Evolutionary conservation across 2,113 vertebrate species (phyloP), one percentile per base, ranked within the genome.

Genomic region (Paralichthys olivaceus): DNA sequence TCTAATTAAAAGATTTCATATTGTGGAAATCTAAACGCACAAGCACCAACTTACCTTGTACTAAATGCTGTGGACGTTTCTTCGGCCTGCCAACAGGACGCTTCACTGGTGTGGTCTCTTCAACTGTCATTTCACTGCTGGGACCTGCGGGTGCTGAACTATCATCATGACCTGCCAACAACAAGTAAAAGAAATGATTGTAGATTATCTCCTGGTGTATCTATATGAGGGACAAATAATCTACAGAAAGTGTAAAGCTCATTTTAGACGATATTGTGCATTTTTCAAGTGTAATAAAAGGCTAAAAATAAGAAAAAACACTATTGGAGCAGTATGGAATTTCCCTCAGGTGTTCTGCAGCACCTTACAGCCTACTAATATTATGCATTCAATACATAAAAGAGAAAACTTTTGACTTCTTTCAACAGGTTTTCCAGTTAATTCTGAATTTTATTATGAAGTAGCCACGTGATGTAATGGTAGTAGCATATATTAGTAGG

Each of bases 121-220:
- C 49, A 71, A 61, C 59, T 80, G 91, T 91, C 86, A 95, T 72
- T 60, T 96, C 95, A 74, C 91, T 84, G 80, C 94, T 90, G 59
- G 93, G 92, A 76, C 87, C 93, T 88, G 94, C 85, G 87, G 96
- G 93, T 91, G 93, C 91, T 87, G 96, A 91, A 89, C 94, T 95
- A 88, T 94, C 95, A 84, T 94, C 93, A 82, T 95, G 92, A 91
- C 90, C 95, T 95, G 92, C 94, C 11, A 73, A 66, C 3, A 95
- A 69, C 3, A 89, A 63, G 70, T 81, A 56, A 55, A 56, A 72
- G 0, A 65, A 49, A 63, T 22, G 32, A 32, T 26, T 19, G 11
- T n/a, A 56, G 2, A 34, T 49, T 1, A 69, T n/a, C 40, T 61
- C 0, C 7, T 1, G 17, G n/a, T 26, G 2, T 43, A 43, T 55